Evolutionary conservation across 1,140 invertebrate species (phyloP).

Genomic region (Matsumurasca onukii): DNA sequence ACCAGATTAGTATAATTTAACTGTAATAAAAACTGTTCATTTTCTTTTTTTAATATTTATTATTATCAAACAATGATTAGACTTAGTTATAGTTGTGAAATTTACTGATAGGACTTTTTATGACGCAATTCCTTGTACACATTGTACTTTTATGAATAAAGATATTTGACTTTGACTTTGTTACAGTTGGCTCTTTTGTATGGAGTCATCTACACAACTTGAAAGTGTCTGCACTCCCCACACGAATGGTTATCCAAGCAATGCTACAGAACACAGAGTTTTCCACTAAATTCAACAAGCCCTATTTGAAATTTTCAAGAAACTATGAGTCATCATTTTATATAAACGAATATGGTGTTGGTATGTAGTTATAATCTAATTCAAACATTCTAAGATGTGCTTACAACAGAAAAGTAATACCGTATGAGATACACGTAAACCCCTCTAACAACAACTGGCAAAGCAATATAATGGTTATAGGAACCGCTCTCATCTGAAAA

Average conservation of each 20-base stretch:
- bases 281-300: conserved; percentile 72
- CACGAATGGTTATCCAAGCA: conserved; percentile 77
- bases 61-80: no score
- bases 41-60: no score
- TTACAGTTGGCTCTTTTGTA: conserved; percentile 87
- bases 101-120: no score
- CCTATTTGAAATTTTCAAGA: conserved; percentile 86
- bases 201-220: conserved; percentile 90
- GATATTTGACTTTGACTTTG: background rate
- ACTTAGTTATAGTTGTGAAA: no score
- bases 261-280: conserved; percentile 73
- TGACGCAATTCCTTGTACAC: no score
- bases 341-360: conserved; percentile 82
- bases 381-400: background rate
- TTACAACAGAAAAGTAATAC: conserved; percentile 21
- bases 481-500: no score
- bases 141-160: no score
- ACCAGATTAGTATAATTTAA: no score
- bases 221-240: conserved; percentile 78
- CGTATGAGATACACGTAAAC: no score
- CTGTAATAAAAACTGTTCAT: no score
- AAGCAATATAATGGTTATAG: no score
- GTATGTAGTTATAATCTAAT: conserved; percentile 52
- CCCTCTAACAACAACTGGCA: no score
- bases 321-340: conserved; percentile 86